Conservation (phyloP, 2,113 vertebrate species). For the Nesogale talazaci region DNA sequence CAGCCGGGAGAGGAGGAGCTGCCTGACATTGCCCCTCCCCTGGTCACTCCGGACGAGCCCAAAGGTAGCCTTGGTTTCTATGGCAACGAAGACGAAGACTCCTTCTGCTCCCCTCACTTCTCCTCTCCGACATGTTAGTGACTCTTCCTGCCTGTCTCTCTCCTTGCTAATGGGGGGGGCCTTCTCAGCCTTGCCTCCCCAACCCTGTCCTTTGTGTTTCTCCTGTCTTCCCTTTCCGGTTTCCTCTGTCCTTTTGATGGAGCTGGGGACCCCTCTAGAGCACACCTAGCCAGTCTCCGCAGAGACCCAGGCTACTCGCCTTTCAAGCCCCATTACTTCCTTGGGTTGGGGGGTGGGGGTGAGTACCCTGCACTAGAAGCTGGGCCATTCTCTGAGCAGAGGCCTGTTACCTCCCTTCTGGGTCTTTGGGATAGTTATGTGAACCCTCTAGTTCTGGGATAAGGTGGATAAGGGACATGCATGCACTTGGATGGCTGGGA, state of each 20-base stretch:
- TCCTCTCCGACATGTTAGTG: constrained; percentile 98
- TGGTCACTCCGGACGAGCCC: constrained; percentile 99
- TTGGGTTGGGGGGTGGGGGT: not conserved
- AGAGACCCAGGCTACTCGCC: not conserved
- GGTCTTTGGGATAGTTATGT: not conserved
- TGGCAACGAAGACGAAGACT: constrained; percentile 99
- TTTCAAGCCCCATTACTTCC: not conserved
- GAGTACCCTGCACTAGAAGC: not conserved
- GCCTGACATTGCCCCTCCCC: constrained; percentile 97
- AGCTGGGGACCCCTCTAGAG: not conserved
- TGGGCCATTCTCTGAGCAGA: not conserved
- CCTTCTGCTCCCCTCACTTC: constrained; percentile 99
- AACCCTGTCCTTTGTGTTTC: constrained; percentile 70
- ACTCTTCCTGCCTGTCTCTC: constrained; percentile 89
- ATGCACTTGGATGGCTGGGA: not conserved
- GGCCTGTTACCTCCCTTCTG: not conserved
- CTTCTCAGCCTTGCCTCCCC: constrained; percentile 73
- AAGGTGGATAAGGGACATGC: constrained; percentile 8
- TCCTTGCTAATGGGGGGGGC: constrained; percentile 74
- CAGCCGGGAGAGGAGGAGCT: constrained; percentile 98
- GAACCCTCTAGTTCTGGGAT: constrained; percentile 29
- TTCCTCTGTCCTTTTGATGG: constrained; percentile 22
- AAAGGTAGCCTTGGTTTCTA: constrained; percentile 99
- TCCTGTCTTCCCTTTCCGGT: constrained; percentile 66
- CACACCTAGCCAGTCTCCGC: not conserved